Base-by-base conservation (phyloP, 2,113 vertebrate species). In the Centropus unirufus region DNA sequence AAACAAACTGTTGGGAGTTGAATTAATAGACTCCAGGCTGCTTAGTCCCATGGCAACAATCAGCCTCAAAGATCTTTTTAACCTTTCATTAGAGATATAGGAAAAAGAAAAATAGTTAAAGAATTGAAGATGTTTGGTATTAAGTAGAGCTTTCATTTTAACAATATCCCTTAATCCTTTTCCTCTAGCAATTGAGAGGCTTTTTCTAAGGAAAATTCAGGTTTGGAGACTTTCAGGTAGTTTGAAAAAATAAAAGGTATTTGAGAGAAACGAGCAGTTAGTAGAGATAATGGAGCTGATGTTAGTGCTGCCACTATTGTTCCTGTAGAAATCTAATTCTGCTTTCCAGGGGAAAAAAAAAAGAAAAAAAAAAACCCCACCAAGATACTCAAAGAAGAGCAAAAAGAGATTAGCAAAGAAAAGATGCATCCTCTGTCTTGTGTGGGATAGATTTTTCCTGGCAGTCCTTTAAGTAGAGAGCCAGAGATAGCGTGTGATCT, bases 31-130 rank as follows among this genome's bases (percentile, higher is more conserved):
- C 77, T 83, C 52, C 62, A 91, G 89, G 52, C 61, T 96, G 61
- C 89, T 93, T 68, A 92, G 69, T 94, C 79, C 92, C 92, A 93
- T 95, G 91, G 83, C 77, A 95, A 95, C 94, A 91, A 95, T 95
- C 89, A 93, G 73, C 74, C 77, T 84, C 73, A 76, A 87, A 74
- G 30, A 92, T 96, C 91, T 95, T 93, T 80, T 75, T 62, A 93
- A 93, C 91, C 66, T 95, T 85, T 82, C 74, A 64, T 92, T 93
- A 84, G 24, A 93, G 54, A 69, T 40, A 58, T 0, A 84, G 66
- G 80, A 19, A 81, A 92, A 72, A 24, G 36, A 66, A 90, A 96
- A 92, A 47, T 8, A 67, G 57, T 79, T 93, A 61, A 90, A 82
- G 44, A 81, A 75, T 75, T 47, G 66, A 87, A 68, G 69, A 84